A percentile compares a stretch with the other conserved stretches of the same genome.
phyloP scores from a whole-genome alignment of 2,888 invertebrate genomes.

The Opisthograptis luteolata region DNA sequence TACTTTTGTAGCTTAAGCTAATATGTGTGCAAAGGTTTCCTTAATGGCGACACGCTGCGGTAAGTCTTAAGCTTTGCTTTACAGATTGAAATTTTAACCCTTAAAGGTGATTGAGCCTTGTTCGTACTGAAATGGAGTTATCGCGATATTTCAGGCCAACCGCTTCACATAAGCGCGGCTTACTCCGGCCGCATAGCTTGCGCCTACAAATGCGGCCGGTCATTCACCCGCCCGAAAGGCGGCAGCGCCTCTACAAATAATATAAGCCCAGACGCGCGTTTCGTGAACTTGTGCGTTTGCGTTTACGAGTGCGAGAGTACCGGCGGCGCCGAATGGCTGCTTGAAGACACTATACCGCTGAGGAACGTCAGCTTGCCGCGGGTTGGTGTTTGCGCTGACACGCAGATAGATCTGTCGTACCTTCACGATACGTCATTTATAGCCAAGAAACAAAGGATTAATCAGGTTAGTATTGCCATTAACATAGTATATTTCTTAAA shows the following conservation, averaged over 20 bases:
- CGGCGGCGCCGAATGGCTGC: slow-evolving; percentile 95
- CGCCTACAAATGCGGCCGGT: slow-evolving; percentile 97
- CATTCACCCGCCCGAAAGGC: slow-evolving; percentile 94
- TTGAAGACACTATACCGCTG: slow-evolving; percentile 97
- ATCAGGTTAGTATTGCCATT: slow-evolving; percentile 80
- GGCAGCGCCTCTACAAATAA: slow-evolving; percentile 86
- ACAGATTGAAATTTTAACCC: too few relatives aligned
- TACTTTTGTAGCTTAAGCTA: background rate
- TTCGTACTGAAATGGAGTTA: slow-evolving; percentile 78
- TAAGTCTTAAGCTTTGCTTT: too few relatives aligned
- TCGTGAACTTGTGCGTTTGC: slow-evolving; percentile 95
- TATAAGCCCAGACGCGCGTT: slow-evolving; percentile 85
- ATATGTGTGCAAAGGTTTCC: background rate
- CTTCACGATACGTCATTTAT: slow-evolving; percentile 91
- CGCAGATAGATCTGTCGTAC: slow-evolving; percentile 92
- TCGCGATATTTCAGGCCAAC: slow-evolving; percentile 84
- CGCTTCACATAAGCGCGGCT: slow-evolving; percentile 97
- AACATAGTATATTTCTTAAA: too few relatives aligned
- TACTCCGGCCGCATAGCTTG: slow-evolving; percentile 99
- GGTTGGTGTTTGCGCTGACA: slow-evolving; percentile 91
- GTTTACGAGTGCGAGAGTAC: slow-evolving; percentile 99
- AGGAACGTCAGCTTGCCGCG: slow-evolving; percentile 95
- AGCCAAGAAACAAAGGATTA: slow-evolving; percentile 92
- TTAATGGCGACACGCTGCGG: background rate
- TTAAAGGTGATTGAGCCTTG: background rate